Evolutionary conservation across 92 coral and sea anemone species (phyloP), one percentile per base, ranked within the genome.

Genomic region (Siderastrea siderea): DNA sequence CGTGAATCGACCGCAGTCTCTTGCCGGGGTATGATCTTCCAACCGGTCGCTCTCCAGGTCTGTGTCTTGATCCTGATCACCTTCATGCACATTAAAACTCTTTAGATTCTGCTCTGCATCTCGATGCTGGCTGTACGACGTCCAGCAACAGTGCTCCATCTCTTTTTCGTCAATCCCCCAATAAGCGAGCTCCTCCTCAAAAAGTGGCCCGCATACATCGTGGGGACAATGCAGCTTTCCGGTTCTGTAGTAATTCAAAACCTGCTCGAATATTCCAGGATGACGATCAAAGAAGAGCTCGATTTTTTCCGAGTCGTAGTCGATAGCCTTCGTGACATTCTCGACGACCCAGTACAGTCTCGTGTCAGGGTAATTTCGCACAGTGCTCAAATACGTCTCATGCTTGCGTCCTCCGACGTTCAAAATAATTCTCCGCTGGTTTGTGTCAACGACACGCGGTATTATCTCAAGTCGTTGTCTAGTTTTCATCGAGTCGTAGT

Each of bases 161-260:
- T 96, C 99, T 71, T 96, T 96, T 85, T 96, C 99, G 64, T 96
- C 99, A 16, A 96, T 96, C 15, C 99, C 99, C 99, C 99, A 96
- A 71, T 96, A 96, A 2, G 92, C 93, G 15, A 96, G 96, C 78
- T 96, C 99, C 63, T 95, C 96, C 78, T 96, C 99, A 77, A 96
- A 96, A 14, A 96, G 86, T 44, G 99, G 99, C 10, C 99, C 99
- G 48, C 99, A 96, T 17, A 96, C 98, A 75, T 96, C 99, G 57
- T 94, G 96, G 1, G 99, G 99, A 57, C 99, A 96, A 54, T 96
- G 99, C 71, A 96, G 87, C 67, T 95, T 96, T 1, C 99, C 99
- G 3, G 99, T 96, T 50, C 99, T 92, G 62, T 96, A 96, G 88
- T 96, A 96, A 78, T 96, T 96, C 80, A 96, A 87, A 71, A 96